A percentile compares a stretch with the other conserved stretches of the same genome.
phyloP scores from a whole-genome alignment of 2,888 invertebrate species.

The Ferdinandea cuprea region DNA sequence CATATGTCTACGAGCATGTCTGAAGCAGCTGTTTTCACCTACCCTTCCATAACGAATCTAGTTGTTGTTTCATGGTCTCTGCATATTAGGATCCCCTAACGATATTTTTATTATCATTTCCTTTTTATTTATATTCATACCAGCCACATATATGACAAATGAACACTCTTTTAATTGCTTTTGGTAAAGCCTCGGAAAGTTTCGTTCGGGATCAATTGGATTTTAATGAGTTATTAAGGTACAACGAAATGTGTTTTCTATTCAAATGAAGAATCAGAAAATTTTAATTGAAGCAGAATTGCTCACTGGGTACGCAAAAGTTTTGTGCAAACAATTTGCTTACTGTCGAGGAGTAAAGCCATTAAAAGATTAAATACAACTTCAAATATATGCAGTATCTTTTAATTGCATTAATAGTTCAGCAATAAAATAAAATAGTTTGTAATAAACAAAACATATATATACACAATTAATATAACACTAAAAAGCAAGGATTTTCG shows the following conservation, averaged over 20 bases:
- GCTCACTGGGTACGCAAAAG: slow-evolving; percentile 33
- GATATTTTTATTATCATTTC: slow-evolving; percentile 18
- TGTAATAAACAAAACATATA: slow-evolving; percentile 9
- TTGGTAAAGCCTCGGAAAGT: slow-evolving; percentile 41
- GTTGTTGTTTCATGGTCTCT: background rate
- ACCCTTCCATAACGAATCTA: too few species aligned
- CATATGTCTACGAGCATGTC: too few species aligned
- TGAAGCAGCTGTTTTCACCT: too few species aligned
- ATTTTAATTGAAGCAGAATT: slow-evolving; percentile 2
- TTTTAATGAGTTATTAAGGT: slow-evolving; percentile 66
- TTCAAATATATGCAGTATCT: slow-evolving; percentile 41
- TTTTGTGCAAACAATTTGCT: slow-evolving; percentile 49
- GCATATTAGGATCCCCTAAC: background rate
- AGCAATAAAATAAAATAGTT: slow-evolving; percentile 52
- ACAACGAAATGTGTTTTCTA: slow-evolving; percentile 60
- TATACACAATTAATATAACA: slow-evolving; percentile 2
- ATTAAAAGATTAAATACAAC: slow-evolving; percentile 52
- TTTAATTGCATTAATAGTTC: slow-evolving; percentile 57
- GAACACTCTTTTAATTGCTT: slow-evolving; percentile 36
- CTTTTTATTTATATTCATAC: too few species aligned
- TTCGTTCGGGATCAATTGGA: slow-evolving; percentile 52
- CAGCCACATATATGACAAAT: slow-evolving; percentile 24
- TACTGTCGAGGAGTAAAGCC: slow-evolving; percentile 10
- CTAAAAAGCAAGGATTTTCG: background rate
- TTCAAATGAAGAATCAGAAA: slow-evolving; percentile 51